Evolutionary conservation across 2,888 invertebrate species (phyloP).

Genomic region (Polydrusus pterygomalis): DNA sequence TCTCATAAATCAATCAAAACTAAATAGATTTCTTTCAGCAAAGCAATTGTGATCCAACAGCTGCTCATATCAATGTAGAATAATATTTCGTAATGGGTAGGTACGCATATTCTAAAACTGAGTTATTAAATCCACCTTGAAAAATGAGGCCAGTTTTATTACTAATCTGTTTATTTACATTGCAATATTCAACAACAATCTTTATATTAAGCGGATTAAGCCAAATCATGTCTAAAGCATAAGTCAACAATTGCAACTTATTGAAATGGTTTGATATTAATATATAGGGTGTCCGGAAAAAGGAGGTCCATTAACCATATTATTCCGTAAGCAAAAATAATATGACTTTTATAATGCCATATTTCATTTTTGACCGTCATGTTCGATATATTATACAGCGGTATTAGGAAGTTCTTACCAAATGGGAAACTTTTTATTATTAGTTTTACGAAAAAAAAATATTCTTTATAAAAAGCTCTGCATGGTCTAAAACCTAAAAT

Average conservation of each 20-base stretch:
- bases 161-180: constrained; percentile 39
- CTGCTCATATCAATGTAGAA: constrained; percentile 21
- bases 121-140: constrained; percentile 51
- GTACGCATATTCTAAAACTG: constrained; percentile 37
- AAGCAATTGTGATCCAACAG: constrained; percentile 37
- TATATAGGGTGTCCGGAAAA: no score
- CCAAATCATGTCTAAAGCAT: background rate
- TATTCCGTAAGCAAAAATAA: no score
- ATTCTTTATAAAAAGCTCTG: no score
- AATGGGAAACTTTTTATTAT: no score
- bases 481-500: no score
- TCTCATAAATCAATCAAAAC: constrained; percentile 37
- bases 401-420: no score
- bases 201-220: constrained; percentile 28
- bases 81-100: constrained; percentile 37
- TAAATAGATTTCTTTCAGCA: constrained; percentile 30
- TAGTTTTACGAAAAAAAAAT: no score
- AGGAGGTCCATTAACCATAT: no score
- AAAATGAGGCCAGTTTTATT: constrained; percentile 48
- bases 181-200: constrained; percentile 31
- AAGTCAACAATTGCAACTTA: background rate
- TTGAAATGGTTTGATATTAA: background rate
- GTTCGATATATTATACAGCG: no score
- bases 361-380: no score
- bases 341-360: no score